These are phyloP conservation scores for rat (Rattus norvegicus) DNA, from an alignment of 2,113 vertebrate genomes.

Conservation along the genomic window DNA sequence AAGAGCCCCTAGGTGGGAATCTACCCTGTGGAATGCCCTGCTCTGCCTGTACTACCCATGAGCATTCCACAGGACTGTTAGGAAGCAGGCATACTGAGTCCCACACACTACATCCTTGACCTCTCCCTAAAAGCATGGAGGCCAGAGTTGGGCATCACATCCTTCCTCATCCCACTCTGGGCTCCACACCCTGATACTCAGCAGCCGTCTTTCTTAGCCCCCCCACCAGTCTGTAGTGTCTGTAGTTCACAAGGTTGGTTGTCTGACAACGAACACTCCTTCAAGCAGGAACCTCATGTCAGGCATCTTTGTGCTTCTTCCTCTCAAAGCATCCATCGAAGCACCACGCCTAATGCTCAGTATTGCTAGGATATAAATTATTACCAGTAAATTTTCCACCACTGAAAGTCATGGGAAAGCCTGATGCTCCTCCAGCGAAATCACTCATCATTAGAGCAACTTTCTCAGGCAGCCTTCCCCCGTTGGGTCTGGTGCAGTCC, in stretches of 20 bases:
- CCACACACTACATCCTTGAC: neutral
- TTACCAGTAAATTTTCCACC: slow-evolving; percentile 90
- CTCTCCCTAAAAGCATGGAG: neutral
- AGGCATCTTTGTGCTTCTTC: neutral
- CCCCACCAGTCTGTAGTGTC: neutral
- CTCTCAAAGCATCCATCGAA: neutral
- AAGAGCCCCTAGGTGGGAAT: neutral
- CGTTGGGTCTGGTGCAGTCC: slow-evolving; percentile 91
- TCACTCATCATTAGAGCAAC: slow-evolving; percentile 90
- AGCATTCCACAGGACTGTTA: neutral
- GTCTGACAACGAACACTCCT: neutral
- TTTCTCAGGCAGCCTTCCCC: slow-evolving; percentile 85
- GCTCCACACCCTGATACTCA: neutral
- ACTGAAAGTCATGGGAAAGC: slow-evolving; percentile 90
- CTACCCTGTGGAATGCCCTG: neutral
- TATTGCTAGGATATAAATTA: slow-evolving; percentile 30
- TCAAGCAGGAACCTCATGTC: neutral
- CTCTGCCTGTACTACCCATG: no score
- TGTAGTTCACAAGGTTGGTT: neutral
- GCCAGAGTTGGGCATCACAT: neutral
- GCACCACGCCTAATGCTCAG: no score
- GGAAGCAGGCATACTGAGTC: neutral
- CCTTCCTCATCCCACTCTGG: neutral
- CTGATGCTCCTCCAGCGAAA: slow-evolving; percentile 90
- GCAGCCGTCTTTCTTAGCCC: neutral